These are phyloP conservation scores for Epirrita christyi DNA, from an alignment of 2,888 invertebrate genomes.

Conservation along the genomic window DNA sequence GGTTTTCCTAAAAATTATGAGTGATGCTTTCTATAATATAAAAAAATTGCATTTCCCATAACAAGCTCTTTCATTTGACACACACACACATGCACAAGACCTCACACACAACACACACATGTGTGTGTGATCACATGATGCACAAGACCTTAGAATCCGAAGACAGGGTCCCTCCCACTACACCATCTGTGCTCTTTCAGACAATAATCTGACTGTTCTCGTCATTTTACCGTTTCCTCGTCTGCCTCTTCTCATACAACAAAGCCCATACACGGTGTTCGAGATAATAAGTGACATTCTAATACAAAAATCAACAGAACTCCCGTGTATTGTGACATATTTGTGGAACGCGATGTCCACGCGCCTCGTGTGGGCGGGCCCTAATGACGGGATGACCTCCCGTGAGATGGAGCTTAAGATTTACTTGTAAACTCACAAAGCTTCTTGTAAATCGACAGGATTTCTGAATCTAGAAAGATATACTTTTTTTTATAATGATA, in stretches of 20 bases:
- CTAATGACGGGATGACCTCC: slow-evolving; percentile 39
- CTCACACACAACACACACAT: too few species aligned
- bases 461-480: neutral
- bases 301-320: slow-evolving; percentile 63
- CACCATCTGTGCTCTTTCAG: too few species aligned
- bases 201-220: too few species aligned
- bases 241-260: neutral
- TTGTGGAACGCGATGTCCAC: slow-evolving; percentile 46
- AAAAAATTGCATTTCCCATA: too few species aligned
- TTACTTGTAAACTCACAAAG: slow-evolving; percentile 5
- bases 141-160: too few species aligned
- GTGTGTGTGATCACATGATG: too few species aligned
- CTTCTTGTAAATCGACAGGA: slow-evolving; percentile 6
- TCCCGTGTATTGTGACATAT: slow-evolving; percentile 43
- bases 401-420: slow-evolving; percentile 27
- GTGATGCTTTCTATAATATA: too few species aligned
- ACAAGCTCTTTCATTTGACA: too few species aligned
- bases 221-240: neutral
- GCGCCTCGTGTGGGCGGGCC: slow-evolving; percentile 40
- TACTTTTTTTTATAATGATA: too few species aligned
- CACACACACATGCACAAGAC: too few species aligned
- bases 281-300: slow-evolving; percentile 36
- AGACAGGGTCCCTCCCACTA: too few species aligned
- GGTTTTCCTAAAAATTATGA: too few species aligned
- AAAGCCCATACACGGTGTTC: neutral